Base-by-base conservation (phyloP, 2,113 vertebrate species). In the pig (Sus scrofa) region DNA sequence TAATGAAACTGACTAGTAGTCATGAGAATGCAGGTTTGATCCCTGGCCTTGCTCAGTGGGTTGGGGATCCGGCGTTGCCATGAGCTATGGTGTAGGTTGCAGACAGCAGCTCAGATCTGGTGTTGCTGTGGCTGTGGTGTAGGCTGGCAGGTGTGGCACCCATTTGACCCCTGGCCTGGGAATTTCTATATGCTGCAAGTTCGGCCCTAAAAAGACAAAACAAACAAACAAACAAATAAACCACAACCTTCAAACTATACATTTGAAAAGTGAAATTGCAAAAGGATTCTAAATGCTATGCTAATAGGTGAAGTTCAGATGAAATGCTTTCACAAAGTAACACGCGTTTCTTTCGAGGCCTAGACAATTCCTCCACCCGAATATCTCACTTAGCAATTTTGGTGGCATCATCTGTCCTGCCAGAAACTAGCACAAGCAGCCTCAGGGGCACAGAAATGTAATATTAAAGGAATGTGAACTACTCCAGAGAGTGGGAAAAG, bases 371-470 rank as follows among this genome's bases (percentile, higher is more conserved):
- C 56, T 96, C 92, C 50, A 96, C 74, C 60, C 54, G 26, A 39
- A 54, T 12, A 56, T 89, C 74, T 92, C n/a, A 52, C 24, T 85
- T 32, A 32, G 78, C 6, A 22, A 82, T 95, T 92, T 70, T 78
- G 34, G 39, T 27, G 85, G 52, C 84, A 79, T 92, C 63, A 34
- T 70, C 70, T 75, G n/a, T 96, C 74, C 89, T 32, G 82, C 89
- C 63, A 90, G 85, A 74, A 95, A 73, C 27, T 60, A 95, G 86
- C 71, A 71, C n/a, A 60, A 91, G 54, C 22, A 58, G 39, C 18
- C 65, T 50, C 24, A n/a, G 74, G 27, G 68, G 52, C 37, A 58
- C 60, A 60, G 65, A 70, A n/a, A 65, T 8, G 30, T 50, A 54
- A 12, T 32, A 44, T 32, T 39, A 9, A 52, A 84, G 86, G 75